A percentile compares a stretch with the other conserved stretches of the same genome.
Conservation (phyloP, 2,888 invertebrate genomes). For the Hypomecis punctinalis region DNA sequence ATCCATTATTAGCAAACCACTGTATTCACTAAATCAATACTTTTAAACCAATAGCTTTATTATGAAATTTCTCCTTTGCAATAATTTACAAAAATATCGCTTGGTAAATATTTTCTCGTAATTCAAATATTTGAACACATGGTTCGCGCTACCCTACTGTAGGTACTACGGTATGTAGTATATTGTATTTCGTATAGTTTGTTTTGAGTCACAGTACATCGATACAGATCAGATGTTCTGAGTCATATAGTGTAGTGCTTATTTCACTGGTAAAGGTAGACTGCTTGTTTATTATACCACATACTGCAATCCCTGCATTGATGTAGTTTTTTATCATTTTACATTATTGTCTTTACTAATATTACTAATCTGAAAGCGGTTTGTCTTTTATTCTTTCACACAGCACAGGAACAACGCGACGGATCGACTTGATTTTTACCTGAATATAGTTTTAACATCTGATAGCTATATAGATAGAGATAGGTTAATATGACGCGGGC, state of each 20-base stretch:
- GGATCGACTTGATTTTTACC: no score
- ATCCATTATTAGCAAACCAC: neutral
- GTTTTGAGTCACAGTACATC: conserved; percentile 37
- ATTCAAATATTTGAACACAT: conserved; percentile 33
- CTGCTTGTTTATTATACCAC: neutral
- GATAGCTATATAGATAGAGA: no score
- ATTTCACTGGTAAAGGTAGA: neutral
- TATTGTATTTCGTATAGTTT: conserved; percentile 23
- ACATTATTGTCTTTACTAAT: no score
- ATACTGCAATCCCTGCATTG: no score
- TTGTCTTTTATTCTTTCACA: no score
- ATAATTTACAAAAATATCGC: conserved; percentile 13
- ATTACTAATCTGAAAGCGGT: no score
- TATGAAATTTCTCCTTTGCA: conserved; percentile 10
- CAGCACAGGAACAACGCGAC: no score
- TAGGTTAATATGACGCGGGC: no score
- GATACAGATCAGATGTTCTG: conserved; percentile 29
- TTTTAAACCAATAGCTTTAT: conserved; percentile 1
- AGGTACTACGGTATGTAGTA: neutral
- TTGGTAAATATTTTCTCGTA: conserved; percentile 21
- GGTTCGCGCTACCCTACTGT: conserved; percentile 24
- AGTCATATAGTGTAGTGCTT: conserved; percentile 32
- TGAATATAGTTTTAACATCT: no score
- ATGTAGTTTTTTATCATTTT: no score
- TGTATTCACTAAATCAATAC: conserved; percentile 12